Base-by-base conservation (phyloP, 1,140 invertebrate species). In the Paraescarpia echinospica region DNA sequence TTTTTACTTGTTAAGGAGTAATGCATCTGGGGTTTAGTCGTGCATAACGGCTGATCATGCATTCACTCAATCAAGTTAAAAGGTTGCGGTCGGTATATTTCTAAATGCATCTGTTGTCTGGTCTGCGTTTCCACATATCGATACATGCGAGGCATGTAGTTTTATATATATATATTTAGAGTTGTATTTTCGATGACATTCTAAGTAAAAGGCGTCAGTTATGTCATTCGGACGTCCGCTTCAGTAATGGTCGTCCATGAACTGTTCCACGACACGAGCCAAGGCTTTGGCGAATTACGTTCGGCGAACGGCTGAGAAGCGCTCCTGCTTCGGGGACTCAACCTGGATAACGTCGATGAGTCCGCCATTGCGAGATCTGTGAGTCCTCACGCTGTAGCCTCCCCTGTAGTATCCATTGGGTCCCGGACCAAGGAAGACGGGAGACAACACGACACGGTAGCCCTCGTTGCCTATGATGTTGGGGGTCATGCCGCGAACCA, bases 321-420 rank as follows among this genome's bases (percentile, higher is more conserved):
- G 35, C 22, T 77, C 1, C 22, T 77, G 8, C 33, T 14, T 92
- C 33, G 93, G 93, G 33, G 91, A 34, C 34, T 93, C 93, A 88
- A 94, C 92, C 92, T 94, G 93, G 91, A 94, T 93, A 31, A 31
- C 90, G 92, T 94, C 93, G 12, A 94, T 92, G 89, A 88, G 34
- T 34, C 48, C 77, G 27, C 92, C 92, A 89, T 93, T n/a, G 59
- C 48, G 51, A 41, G 93, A 93, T 22, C 93, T 92, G 90, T 94
- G 92, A 27, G 33, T 31, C 77, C 93, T 88, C 31, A 92, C 93
- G 77, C 91, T 93, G 51, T 93, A 93, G n/a, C 93, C 93, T 33
- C 93, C 93, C 31, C 35, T 48, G 91, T 93, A 94, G 91, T 94
- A 94, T 27, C 91, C 91, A 51, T 92, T 92, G 33, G 33, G 34